phyloP scores from a whole-genome alignment of 2,888 invertebrate genomes.

The Heliothis peltigera region DNA sequence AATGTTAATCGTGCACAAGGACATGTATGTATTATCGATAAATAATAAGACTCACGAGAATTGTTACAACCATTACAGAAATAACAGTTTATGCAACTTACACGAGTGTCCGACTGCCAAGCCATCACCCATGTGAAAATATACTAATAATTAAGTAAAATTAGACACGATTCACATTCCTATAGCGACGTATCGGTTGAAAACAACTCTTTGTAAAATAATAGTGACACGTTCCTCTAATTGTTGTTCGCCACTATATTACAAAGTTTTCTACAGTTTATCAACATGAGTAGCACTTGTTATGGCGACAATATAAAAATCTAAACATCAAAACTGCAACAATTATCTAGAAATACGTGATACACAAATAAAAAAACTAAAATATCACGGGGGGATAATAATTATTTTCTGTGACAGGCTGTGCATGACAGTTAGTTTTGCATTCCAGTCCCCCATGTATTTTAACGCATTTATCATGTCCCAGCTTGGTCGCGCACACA shows the following conservation, averaged over 20 bases:
- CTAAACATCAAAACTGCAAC: conserved; percentile 79
- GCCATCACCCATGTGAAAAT: conserved; percentile 89
- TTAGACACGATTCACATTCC: conserved; percentile 85
- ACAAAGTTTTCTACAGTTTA: conserved; percentile 70
- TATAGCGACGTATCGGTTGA: conserved; percentile 80
- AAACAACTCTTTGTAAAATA: conserved; percentile 83
- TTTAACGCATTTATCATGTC: conserved; percentile 28
- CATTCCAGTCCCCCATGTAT: conserved; percentile 36
- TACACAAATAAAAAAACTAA: conserved; percentile 88
- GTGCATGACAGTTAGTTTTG: conserved; percentile 53
- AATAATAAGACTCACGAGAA: conserved; percentile 43
- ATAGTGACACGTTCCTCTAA: conserved; percentile 86
- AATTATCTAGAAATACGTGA: conserved; percentile 78
- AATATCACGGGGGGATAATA: conserved; percentile 81
- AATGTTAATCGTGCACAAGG: conserved; percentile 84
- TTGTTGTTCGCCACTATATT: conserved; percentile 74
- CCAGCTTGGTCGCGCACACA: conserved; percentile 29
- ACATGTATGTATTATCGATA: conserved; percentile 66
- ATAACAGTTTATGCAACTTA: conserved; percentile 71
- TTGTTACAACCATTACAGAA: conserved; percentile 40
- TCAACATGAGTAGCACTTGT: conserved; percentile 77
- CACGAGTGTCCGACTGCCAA: conserved; percentile 89
- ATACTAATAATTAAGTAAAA: conserved; percentile 83
- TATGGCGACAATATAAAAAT: conserved; percentile 73
- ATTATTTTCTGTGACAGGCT: conserved; percentile 73